Evolutionary conservation across 2,888 invertebrate genomes (phyloP), one percentile per base, ranked within the genome.

Genomic region (Amblyteles armatorius): DNA sequence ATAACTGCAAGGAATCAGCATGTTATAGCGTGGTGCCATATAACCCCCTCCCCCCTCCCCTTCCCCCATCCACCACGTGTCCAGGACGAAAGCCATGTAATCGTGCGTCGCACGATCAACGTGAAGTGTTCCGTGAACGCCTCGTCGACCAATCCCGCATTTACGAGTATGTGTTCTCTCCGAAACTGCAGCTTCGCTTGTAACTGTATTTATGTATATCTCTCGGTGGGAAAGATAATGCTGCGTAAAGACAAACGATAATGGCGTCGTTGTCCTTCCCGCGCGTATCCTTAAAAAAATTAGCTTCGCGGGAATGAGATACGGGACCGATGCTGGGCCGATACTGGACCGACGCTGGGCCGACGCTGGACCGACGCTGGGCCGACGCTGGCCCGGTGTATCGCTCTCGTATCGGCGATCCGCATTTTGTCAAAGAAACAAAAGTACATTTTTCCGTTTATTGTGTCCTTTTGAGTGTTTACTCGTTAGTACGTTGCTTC

Each of bases 121-220:
- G 48, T 81, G 52, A 48, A 81, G 81, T 78, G 85, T 79, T 77
- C 65, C 77, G 71, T 84, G 82, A 84, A 88, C 78, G 82, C 86
- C 82, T 82, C 79, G 65, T 80, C 81, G 87, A 76, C 87, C 88
- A 88, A 88, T 88, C 86, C 85, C 72, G 78, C 86, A 79, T 87
- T 88, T 87, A 88, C 87, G 87, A 85, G 82, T 77, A 79, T 55
- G 57, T 77, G 71, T 33, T 40, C 68, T 71, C n/a, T 33, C 69
- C 29, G 33, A 65, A 29, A 29, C 72, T 69, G 50, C 71, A 77
- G 50, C 68, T 57, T 29, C 73, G 36, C 57, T 22, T 76, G 50
- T 33, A 19, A 13, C 71, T 19, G 26, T 33, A 33, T 74, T 81
- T 60, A 71, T 63, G 40, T 48, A 48, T 68, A 44, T 74, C 16